These are phyloP conservation scores for Eupithecia subfuscata DNA, from an alignment of 2,888 invertebrate species.

Conservation along the genomic window DNA sequence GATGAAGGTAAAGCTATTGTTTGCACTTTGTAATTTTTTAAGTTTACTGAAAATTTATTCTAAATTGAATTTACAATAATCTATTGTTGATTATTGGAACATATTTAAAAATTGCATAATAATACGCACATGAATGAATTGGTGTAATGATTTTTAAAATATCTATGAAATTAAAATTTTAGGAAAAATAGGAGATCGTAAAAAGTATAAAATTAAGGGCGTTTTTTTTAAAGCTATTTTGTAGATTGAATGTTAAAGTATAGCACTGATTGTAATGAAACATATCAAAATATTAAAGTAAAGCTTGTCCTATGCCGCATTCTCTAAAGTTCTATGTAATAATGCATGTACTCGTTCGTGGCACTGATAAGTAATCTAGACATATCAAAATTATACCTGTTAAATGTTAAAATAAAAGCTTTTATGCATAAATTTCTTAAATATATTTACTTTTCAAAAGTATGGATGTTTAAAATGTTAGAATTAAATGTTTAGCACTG, in stretches of 20 bases:
- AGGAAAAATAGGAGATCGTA: neutral
- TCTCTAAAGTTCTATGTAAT: neutral
- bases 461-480: neutral
- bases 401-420: constrained; percentile 9
- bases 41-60: neutral
- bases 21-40: neutral
- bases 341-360: neutral
- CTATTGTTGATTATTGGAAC: neutral
- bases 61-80: neutral
- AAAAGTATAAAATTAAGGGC: neutral
- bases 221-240: neutral
- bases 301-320: neutral
- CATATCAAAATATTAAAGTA: constrained; percentile 43
- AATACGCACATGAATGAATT: constrained; percentile 3
- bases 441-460: constrained; percentile 11
- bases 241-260: neutral
- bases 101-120: neutral
- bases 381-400: constrained; percentile 29
- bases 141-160: neutral
- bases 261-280: constrained; percentile 25
- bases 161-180: neutral
- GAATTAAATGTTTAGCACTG: constrained; percentile 5
- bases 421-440: neutral
- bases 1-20: neutral
- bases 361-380: constrained; percentile 24